Evolutionary conservation across 1,140 invertebrate genomes (phyloP).

Genomic region (Megalopta genalis): DNA sequence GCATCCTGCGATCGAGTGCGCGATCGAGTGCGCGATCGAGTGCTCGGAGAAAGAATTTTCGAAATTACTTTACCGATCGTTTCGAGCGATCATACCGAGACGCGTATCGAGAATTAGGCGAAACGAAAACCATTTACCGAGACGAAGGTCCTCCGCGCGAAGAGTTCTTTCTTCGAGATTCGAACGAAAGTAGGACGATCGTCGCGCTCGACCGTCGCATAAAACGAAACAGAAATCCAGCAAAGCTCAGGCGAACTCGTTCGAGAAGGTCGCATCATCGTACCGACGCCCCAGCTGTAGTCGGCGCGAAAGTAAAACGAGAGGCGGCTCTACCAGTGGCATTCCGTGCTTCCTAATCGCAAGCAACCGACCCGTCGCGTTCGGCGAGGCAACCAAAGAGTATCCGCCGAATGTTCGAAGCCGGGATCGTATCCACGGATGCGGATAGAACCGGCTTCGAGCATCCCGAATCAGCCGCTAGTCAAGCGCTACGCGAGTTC

Average conservation of each 20-base stretch:
- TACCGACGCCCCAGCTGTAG: conserved; percentile 39
- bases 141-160: too few relatives aligned
- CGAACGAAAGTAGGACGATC: background rate
- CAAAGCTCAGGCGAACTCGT: conserved; percentile 72
- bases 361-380: conserved; percentile 18
- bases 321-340: conserved; percentile 6
- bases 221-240: conserved; percentile 58
- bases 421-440: background rate
- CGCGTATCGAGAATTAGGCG: too few relatives aligned
- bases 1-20: conserved; percentile 48
- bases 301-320: conserved; percentile 33
- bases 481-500: conserved; percentile 21
- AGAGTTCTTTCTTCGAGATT: background rate
- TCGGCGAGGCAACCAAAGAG: background rate
- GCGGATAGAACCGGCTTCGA: background rate
- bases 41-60: too few relatives aligned
- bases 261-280: conserved; percentile 32
- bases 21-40: conserved; percentile 18
- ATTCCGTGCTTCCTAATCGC: background rate
- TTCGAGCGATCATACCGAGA: too few relatives aligned
- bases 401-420: background rate
- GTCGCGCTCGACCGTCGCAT: conserved; percentile 34
- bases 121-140: too few relatives aligned
- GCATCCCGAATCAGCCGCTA: background rate
- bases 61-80: too few relatives aligned